phyloP scores from a whole-genome alignment of 2,113 vertebrate genomes.

The Trinectes maculatus region DNA sequence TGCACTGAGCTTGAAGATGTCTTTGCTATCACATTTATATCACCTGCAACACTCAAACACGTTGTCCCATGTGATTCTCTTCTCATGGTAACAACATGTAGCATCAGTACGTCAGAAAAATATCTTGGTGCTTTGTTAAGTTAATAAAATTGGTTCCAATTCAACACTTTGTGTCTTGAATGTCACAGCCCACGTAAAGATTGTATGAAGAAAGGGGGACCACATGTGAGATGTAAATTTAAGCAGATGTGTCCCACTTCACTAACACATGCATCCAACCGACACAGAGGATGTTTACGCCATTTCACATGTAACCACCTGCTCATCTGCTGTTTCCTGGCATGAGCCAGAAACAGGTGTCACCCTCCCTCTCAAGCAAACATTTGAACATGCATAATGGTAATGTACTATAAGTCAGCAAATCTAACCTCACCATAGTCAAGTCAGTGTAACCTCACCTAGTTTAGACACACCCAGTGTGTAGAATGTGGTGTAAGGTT shows the following conservation, averaged over 20 bases:
- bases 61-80: conserved; percentile 24
- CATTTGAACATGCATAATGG: too few species aligned
- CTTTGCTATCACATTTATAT: not conserved
- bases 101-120: too few species aligned
- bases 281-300: not conserved
- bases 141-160: conserved; percentile 54
- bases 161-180: not conserved
- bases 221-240: too few species aligned
- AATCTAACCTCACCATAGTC: too few species aligned
- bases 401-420: too few species aligned
- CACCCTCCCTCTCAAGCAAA: too few species aligned
- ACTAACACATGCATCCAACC: not conserved
- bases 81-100: conserved; percentile 10
- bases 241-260: not conserved
- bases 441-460: conserved; percentile 14
- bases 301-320: not conserved
- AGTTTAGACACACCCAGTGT: not conserved
- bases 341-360: not conserved
- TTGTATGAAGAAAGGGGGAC: not conserved
- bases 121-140: conserved; percentile 42
- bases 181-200: not conserved
- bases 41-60: conserved; percentile 15
- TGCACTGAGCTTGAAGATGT: conserved; percentile 9
- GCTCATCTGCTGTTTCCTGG: too few species aligned
- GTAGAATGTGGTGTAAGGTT: not conserved